phyloP scores from a whole-genome alignment of 2,888 invertebrate species.

The Heteromyza rotundicornis region DNA sequence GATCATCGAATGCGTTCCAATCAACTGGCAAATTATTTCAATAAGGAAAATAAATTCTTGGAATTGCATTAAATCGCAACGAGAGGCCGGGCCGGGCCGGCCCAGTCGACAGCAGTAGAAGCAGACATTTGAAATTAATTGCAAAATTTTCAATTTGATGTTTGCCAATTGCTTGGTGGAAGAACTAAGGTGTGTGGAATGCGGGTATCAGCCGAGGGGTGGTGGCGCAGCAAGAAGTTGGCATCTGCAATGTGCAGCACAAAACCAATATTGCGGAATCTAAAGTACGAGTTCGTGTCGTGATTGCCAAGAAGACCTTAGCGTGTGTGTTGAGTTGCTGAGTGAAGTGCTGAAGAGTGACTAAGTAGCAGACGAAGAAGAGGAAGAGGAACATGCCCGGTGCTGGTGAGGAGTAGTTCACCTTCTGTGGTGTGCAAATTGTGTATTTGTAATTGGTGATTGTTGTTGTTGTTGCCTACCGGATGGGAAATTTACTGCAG shows the following conservation, averaged over 20 bases:
- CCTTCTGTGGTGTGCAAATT: not conserved
- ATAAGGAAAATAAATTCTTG: not conserved
- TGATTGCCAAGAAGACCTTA: not conserved
- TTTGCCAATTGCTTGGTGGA: too few relatives aligned
- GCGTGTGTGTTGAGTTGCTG: too few relatives aligned
- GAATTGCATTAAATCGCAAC: not conserved
- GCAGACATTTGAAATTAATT: not conserved
- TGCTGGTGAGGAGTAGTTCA: not conserved
- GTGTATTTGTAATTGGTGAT: not conserved
- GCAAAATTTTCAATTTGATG: slow-evolving; percentile 4
- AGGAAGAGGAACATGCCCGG: not conserved
- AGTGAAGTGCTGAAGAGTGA: not conserved
- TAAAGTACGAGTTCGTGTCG: too few relatives aligned
- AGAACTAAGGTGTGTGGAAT: too few relatives aligned
- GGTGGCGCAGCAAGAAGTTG: too few relatives aligned
- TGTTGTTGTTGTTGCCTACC: not conserved
- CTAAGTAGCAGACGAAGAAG: not conserved
- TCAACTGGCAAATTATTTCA: not conserved
- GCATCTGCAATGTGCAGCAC: not conserved
- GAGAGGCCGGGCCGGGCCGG: too few relatives aligned
- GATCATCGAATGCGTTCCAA: too few relatives aligned
- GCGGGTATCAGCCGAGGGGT: too few relatives aligned
- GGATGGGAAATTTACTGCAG: not conserved
- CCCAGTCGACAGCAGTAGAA: too few relatives aligned
- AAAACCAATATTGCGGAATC: too few relatives aligned